Conservation (phyloP, 1,140 invertebrate genomes). For the Cecropterus lyciades region DNA sequence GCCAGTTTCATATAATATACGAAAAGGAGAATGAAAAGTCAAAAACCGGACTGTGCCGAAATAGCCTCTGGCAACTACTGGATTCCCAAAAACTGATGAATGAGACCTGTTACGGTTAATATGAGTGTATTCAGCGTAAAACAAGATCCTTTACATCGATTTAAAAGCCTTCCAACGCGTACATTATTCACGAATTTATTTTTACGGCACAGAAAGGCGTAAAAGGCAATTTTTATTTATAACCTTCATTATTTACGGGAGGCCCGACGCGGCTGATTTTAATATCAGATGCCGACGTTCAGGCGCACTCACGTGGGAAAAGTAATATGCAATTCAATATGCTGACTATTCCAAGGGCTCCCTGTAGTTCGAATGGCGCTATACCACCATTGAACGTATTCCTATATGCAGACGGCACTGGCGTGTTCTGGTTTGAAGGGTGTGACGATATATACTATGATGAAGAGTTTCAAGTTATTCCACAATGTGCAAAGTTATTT, state of each 20-base stretch:
- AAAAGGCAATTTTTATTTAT: constrained; percentile 47
- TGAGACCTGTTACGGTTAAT: neutral
- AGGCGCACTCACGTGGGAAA: constrained; percentile 25
- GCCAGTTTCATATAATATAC: too few relatives aligned
- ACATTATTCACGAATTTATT: constrained; percentile 34
- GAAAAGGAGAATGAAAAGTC: too few relatives aligned
- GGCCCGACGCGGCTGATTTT: constrained; percentile 43
- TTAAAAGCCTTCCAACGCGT: constrained; percentile 13
- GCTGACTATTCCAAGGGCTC: neutral
- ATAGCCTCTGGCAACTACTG: neutral
- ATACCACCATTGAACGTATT: too few relatives aligned
- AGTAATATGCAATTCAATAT: constrained; percentile 31
- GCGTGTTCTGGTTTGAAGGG: too few relatives aligned
- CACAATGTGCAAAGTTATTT: too few relatives aligned
- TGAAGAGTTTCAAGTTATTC: too few relatives aligned
- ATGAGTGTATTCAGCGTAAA: neutral
- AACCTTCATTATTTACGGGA: constrained; percentile 49
- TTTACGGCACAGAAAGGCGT: constrained; percentile 42
- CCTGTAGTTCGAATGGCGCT: too few relatives aligned
- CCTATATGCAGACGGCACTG: too few relatives aligned
- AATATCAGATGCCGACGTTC: constrained; percentile 46
- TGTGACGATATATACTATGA: too few relatives aligned
- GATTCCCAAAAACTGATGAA: neutral
- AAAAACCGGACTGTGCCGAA: too few relatives aligned
- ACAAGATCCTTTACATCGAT: constrained; percentile 18